phyloP scores from a whole-genome alignment of 1,140 invertebrate species.

The Drosophila ficusphila region DNA sequence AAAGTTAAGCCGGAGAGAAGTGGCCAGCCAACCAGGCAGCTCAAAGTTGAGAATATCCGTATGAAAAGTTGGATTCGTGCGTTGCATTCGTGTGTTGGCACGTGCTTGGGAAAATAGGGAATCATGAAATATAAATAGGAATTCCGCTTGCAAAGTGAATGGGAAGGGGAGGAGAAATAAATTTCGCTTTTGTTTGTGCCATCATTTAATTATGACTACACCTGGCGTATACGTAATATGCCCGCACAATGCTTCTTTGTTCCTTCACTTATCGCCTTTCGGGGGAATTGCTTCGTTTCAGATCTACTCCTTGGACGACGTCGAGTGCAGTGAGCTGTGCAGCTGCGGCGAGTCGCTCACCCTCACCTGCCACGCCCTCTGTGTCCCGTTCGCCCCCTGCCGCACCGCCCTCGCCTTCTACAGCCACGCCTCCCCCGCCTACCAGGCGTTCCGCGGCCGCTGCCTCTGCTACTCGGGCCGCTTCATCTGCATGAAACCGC shows the following conservation, averaged over 20 bases:
- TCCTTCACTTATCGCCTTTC: not conserved
- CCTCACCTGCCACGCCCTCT: constrained; percentile 93
- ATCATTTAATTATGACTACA: constrained; percentile 39
- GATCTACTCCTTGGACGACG: constrained; percentile 94
- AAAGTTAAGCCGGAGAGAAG: constrained; percentile 49
- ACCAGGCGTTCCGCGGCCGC: constrained; percentile 93
- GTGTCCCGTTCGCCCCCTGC: constrained; percentile 92
- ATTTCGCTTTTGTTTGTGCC: constrained; percentile 40
- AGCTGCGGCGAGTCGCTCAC: constrained; percentile 90
- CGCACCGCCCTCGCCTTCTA: constrained; percentile 94
- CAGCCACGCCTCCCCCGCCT: constrained; percentile 94
- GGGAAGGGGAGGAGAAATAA: not conserved
- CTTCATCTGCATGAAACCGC: constrained; percentile 95
- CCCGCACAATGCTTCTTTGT: constrained; percentile 26
- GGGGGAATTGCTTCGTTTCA: constrained; percentile 78
- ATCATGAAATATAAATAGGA: constrained; percentile 21
- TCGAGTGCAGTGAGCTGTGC: constrained; percentile 92
- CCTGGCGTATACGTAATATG: constrained; percentile 66
- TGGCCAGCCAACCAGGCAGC: constrained; percentile 18
- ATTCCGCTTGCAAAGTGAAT: not conserved
- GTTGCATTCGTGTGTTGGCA: constrained; percentile 54
- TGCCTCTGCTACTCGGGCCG: constrained; percentile 95
- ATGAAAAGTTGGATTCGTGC: not conserved
- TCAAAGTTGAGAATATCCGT: constrained; percentile 13
- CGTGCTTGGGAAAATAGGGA: constrained; percentile 28